These are phyloP conservation scores for Tyrannus savana DNA, from an alignment of 2,113 vertebrate species.

Conservation along the genomic window DNA sequence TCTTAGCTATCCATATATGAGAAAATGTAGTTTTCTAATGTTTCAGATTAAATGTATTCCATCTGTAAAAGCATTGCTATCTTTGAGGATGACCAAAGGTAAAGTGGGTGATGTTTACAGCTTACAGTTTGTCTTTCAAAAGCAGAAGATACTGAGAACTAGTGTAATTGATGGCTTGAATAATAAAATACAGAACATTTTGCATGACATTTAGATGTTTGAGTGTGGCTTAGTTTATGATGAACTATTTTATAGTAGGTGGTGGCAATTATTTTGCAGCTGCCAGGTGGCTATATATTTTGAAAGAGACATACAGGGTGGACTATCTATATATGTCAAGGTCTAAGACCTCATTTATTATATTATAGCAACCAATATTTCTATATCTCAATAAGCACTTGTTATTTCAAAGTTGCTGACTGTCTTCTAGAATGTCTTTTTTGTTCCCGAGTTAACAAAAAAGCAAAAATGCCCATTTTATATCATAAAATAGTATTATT, in stretches of 20 bases:
- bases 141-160: background rate
- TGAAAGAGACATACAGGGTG: background rate
- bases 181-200: background rate
- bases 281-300: background rate
- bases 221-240: background rate
- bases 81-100: background rate
- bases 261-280: background rate
- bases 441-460: background rate
- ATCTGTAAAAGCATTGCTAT: background rate
- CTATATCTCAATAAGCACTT: background rate
- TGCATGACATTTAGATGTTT: background rate
- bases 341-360: background rate
- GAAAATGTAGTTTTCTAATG: background rate
- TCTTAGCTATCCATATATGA: background rate
- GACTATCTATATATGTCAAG: background rate
- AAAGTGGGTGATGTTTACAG: background rate
- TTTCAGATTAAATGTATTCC: background rate
- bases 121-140: background rate
- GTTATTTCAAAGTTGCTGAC: background rate
- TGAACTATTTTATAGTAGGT: background rate
- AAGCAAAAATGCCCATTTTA: background rate
- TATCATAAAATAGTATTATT: background rate
- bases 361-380: background rate
- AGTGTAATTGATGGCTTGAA: background rate
- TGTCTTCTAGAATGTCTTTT: background rate